These are phyloP conservation scores for Neofelis nebulosa DNA, from an alignment of 2,113 vertebrate genomes.

Conservation along the genomic window DNA sequence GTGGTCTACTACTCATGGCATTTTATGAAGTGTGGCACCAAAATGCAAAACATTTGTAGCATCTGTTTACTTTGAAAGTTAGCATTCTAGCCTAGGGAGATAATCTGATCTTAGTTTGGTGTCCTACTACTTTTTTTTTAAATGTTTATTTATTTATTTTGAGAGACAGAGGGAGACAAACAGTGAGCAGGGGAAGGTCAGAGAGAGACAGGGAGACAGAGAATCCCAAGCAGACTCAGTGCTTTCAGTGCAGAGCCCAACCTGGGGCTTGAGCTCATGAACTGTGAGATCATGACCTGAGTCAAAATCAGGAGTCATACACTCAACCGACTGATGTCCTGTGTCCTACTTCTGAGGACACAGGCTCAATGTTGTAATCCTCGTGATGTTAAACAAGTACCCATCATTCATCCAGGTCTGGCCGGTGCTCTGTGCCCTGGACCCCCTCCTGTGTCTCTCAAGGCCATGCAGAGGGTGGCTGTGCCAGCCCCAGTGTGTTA, in stretches of 20 bases:
- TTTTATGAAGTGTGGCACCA: not conserved
- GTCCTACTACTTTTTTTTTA: not conserved
- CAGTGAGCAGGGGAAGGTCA: too few species aligned
- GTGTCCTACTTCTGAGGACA: rapidly evolving
- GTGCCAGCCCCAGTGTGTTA: rapidly evolving
- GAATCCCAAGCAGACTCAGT: too few species aligned
- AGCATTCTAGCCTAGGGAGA: not conserved
- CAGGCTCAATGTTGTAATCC: not conserved
- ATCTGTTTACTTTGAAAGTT: not conserved
- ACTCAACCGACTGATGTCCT: too few species aligned
- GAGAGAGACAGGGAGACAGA: too few species aligned
- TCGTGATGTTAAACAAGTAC: not conserved
- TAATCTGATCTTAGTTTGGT: not conserved
- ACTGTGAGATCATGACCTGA: too few species aligned
- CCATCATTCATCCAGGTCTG: rapidly evolving
- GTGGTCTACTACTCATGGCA: not conserved
- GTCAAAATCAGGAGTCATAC: too few species aligned
- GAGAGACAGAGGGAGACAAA: too few species aligned
- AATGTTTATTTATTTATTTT: too few species aligned
- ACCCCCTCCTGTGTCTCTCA: not conserved
- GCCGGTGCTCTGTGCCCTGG: not conserved
- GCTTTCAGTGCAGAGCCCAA: too few species aligned
- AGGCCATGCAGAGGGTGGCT: not conserved
- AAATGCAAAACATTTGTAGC: not conserved
- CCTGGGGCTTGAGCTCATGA: too few species aligned